A percentile compares a stretch with the other conserved stretches of the same genome.
Evolutionary conservation across 2,113 vertebrate species (phyloP).

Genomic region (Solea solea): DNA sequence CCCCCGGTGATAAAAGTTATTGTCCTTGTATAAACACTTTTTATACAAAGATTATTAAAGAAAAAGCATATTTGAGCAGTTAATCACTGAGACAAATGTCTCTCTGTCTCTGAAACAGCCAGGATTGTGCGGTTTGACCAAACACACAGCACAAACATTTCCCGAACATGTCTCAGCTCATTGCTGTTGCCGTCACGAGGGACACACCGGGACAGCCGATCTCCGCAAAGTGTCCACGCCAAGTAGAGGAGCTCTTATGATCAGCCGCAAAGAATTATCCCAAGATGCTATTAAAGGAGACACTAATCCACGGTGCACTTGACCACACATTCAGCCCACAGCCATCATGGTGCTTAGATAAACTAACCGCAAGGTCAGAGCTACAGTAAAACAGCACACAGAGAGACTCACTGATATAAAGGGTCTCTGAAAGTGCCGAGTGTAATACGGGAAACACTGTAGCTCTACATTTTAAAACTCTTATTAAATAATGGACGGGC

Average conservation of each 20-base stretch:
- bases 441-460: neutral
- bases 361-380: slow-evolving; percentile 66
- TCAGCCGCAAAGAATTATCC: slow-evolving; percentile 68
- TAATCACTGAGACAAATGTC: slow-evolving; percentile 1
- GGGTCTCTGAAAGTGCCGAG: slow-evolving; percentile 16
- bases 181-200: slow-evolving; percentile 46
- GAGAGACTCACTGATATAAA: slow-evolving; percentile 33
- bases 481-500: too few species aligned
- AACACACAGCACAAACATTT: slow-evolving; percentile 13
- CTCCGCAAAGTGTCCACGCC: slow-evolving; percentile 57
- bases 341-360: slow-evolving; percentile 50
- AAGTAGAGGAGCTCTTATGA: slow-evolving; percentile 56
- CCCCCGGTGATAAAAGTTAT: neutral
- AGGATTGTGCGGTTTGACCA: neutral
- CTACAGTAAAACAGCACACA: slow-evolving; percentile 34
- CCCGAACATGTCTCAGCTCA: slow-evolving; percentile 24
- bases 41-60: slow-evolving; percentile 9
- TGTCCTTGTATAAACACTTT: neutral
- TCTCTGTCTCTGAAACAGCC: neutral
- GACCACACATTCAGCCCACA: slow-evolving; percentile 64
- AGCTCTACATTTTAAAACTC: too few species aligned
- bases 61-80: neutral
- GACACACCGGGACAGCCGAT: slow-evolving; percentile 53
- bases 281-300: slow-evolving; percentile 71
- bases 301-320: slow-evolving; percentile 72